Base-by-base conservation (phyloP, 2,888 invertebrate genomes). In the Lobophora halterata region DNA sequence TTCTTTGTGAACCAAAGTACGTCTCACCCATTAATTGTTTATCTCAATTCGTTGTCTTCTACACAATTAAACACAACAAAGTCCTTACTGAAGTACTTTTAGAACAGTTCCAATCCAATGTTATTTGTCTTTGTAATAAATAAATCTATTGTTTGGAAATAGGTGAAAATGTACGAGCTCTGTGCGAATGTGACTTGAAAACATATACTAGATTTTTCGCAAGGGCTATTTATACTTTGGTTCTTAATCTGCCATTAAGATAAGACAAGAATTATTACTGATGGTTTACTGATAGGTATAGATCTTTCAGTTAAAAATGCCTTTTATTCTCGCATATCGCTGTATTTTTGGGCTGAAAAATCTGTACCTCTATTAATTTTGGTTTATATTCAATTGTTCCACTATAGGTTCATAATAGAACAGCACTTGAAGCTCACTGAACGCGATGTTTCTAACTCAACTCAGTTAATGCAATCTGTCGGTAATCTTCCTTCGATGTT, bases 181-280 rank as follows among this genome's bases (percentile, higher is more conserved):
- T 28, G 23, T 29, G 37, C 36, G 37, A 19, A 16, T 43, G 50
- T 35, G 53, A 30, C 18, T 30, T 14, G 51, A 47, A 51, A n/a
- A n/a, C n/a, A n/a, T n/a, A n/a, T n/a, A n/a, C n/a, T n/a, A n/a
- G n/a, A n/a, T n/a, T n/a, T 53, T 36, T 37, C 29, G 31, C 52
- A 51, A 50, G 18, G 44, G 23, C 32, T 46, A 46, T 48, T 52
- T 51, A 56, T 52, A n/a, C n/a, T n/a, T n/a, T n/a, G n/a, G n/a
- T n/a, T n/a, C n/a, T n/a, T n/a, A n/a, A n/a, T n/a, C n/a, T n/a
- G n/a, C n/a, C n/a, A n/a, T n/a, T n/a, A n/a, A n/a, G n/a, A n/a
- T n/a, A n/a, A n/a, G n/a, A n/a, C n/a, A n/a, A n/a, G n/a, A n/a
- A n/a, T n/a, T n/a, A n/a, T n/a, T n/a, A n/a, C n/a, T n/a, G n/a